Conservation (phyloP, 2,888 invertebrate species). For the Pterobdella sp. region DNA sequence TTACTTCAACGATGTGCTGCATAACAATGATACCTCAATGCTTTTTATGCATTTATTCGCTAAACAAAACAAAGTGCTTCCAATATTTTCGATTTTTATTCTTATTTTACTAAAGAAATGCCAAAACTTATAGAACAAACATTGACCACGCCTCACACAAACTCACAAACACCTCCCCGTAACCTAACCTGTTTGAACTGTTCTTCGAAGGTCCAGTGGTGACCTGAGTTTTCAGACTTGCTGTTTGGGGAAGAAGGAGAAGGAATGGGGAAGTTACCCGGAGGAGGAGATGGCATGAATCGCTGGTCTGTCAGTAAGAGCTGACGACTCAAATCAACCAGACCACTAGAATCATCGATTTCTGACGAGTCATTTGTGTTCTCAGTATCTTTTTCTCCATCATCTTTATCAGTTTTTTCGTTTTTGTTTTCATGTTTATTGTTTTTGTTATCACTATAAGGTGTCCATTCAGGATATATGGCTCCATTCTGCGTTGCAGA, state of each 20-base stretch:
- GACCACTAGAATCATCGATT: conserved; percentile 12
- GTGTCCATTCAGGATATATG: not conserved
- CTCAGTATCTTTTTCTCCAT: not conserved
- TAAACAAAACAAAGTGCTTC: not conserved
- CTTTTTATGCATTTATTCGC: not conserved
- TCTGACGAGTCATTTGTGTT: conserved; percentile 11
- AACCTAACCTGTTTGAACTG: conserved; percentile 94
- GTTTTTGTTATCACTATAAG: not conserved
- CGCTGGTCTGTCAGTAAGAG: conserved; percentile 29
- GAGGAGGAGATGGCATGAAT: conserved; percentile 34
- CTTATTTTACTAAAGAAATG: not conserved
- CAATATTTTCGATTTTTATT: not conserved
- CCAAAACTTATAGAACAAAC: not conserved
- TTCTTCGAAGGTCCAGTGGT: conserved; percentile 93
- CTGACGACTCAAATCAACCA: conserved; percentile 19
- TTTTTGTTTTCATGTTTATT: conserved; percentile 2
- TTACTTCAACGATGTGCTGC: not conserved
- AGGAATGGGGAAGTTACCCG: conserved; percentile 16
- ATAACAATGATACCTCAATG: not conserved
- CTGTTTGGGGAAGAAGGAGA: conserved; percentile 18
- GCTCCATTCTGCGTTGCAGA: conserved; percentile 2
- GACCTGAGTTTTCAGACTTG: conserved; percentile 30
- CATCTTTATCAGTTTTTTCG: not conserved
- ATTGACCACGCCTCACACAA: not conserved
- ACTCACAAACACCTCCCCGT: not conserved